Evolutionary conservation across 1,140 invertebrate genomes (phyloP).

Genomic region (Eubasilissa regina): DNA sequence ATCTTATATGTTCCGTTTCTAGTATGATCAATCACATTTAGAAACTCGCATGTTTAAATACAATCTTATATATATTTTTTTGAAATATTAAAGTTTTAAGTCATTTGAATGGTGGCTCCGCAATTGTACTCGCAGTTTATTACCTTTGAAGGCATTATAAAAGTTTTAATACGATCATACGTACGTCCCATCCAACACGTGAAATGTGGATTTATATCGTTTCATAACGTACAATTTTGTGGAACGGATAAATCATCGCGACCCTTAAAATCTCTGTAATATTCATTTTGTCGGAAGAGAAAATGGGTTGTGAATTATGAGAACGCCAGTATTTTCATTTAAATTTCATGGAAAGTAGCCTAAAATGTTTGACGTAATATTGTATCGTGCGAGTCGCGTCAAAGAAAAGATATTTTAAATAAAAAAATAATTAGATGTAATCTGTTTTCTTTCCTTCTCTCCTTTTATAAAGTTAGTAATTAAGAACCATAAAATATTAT

Average conservation of each 20-base stretch:
- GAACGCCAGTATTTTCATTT: slow-evolving; percentile 23
- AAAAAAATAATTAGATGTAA: no score
- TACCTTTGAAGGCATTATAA: slow-evolving; percentile 22
- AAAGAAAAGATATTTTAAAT: no score
- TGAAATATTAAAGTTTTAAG: no score
- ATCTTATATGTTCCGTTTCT: no score
- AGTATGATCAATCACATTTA: no score
- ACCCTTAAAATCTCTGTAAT: slow-evolving; percentile 40
- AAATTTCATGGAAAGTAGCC: neutral
- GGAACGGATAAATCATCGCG: slow-evolving; percentile 37
- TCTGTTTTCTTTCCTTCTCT: no score
- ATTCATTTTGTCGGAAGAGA: slow-evolving; percentile 28
- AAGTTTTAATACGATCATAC: slow-evolving; percentile 32
- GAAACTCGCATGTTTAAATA: no score
- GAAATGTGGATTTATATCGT: slow-evolving; percentile 39
- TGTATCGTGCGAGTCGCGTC: neutral
- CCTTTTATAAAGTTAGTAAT: no score
- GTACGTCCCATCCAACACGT: slow-evolving; percentile 25
- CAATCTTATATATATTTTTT: no score
- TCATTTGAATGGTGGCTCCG: no score
- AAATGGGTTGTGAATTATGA: slow-evolving; percentile 31
- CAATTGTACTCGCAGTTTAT: neutral
- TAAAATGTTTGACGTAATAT: slow-evolving; percentile 8
- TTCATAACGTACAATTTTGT: slow-evolving; percentile 39
- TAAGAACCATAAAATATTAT: no score